phyloP scores from a whole-genome alignment of 1,140 invertebrate genomes.

The Drosophila kikkawai region DNA sequence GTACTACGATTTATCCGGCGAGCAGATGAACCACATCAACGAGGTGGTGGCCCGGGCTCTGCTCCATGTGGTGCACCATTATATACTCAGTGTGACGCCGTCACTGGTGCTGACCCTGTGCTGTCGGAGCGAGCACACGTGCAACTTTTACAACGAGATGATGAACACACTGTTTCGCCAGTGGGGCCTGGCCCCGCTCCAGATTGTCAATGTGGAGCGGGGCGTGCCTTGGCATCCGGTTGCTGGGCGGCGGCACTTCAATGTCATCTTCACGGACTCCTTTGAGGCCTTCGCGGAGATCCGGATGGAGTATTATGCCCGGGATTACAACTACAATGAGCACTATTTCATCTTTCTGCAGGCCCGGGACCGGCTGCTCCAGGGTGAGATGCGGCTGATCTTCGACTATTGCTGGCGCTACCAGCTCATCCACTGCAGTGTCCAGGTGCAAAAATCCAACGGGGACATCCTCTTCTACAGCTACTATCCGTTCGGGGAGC shows the following conservation, averaged over 20 bases:
- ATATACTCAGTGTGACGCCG: conserved; percentile 62
- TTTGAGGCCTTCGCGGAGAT: conserved; percentile 67
- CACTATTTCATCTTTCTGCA: conserved; percentile 79
- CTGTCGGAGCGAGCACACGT: conserved; percentile 65
- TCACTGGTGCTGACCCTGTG: conserved; percentile 65
- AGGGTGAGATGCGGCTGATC: conserved; percentile 63
- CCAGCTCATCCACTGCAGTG: conserved; percentile 73
- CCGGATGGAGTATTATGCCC: conserved; percentile 55
- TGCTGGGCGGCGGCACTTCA: conserved; percentile 53
- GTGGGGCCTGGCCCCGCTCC: conserved; percentile 66
- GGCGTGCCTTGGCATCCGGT: conserved; percentile 20
- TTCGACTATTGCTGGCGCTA: conserved; percentile 74
- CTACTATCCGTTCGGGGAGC: conserved; percentile 58
- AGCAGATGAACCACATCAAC: conserved; percentile 66
- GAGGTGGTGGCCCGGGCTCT: conserved; percentile 65
- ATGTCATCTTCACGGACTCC: conserved; percentile 74
- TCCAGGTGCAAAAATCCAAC: conserved; percentile 65
- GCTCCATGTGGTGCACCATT: conserved; percentile 64
- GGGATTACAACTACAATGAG: conserved; percentile 70
- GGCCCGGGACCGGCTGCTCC: conserved; percentile 51
- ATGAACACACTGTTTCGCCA: conserved; percentile 62
- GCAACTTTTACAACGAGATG: conserved; percentile 76
- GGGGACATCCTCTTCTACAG: conserved; percentile 73
- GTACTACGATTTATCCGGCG: conserved; percentile 63
- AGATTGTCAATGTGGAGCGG: conserved; percentile 60